phyloP scores from a whole-genome alignment of 1,140 invertebrate genomes.

The Trypoxylus dichotomus region DNA sequence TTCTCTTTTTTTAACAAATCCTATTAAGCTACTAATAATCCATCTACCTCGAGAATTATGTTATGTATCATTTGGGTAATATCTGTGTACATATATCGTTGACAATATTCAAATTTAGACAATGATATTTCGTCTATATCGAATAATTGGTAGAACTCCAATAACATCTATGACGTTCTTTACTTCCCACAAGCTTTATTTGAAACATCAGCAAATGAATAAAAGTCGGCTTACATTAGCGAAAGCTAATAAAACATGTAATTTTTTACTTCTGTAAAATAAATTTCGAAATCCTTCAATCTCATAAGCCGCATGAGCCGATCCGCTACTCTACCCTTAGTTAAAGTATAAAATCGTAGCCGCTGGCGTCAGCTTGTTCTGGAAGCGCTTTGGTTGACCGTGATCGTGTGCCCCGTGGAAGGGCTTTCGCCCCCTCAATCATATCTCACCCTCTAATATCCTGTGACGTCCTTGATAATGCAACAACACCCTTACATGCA shows the following conservation, averaged over 20 bases:
- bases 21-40: too few relatives aligned
- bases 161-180: too few relatives aligned
- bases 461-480: slow-evolving; percentile 52
- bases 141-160: too few relatives aligned
- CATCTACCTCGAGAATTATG: too few relatives aligned
- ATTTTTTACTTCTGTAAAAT: background rate
- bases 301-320: background rate
- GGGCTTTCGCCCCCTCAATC: slow-evolving; percentile 51
- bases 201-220: too few relatives aligned
- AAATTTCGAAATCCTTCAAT: background rate
- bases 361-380: slow-evolving; percentile 19
- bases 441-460: slow-evolving; percentile 55
- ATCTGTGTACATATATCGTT: too few relatives aligned
- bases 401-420: slow-evolving; percentile 31
- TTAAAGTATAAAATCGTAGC: slow-evolving; percentile 7
- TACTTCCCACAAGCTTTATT: too few relatives aligned
- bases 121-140: too few relatives aligned
- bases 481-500: slow-evolving; percentile 47
- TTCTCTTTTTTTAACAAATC: too few relatives aligned
- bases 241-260: background rate
- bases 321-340: background rate
- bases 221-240: background rate
- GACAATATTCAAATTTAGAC: too few relatives aligned
- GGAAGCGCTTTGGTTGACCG: slow-evolving; percentile 37
- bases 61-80: too few relatives aligned